Percentiles rank a stretch among this genome's conserved stretches.
phyloP scores from a whole-genome alignment of 2,888 invertebrate genomes.

The Syrphus vitripennis region DNA sequence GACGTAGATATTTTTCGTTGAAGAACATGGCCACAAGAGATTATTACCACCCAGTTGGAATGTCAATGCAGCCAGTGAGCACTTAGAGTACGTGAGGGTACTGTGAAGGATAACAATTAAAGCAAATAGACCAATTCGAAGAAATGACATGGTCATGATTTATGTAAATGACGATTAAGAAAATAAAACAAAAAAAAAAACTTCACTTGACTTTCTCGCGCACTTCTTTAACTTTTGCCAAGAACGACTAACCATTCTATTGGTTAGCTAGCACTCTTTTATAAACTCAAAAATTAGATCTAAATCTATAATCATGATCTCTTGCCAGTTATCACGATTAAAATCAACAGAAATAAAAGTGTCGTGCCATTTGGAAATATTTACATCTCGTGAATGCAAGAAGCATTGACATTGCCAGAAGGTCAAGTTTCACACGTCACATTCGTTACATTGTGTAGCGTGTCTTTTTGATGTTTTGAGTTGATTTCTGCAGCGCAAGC shows the following conservation, averaged over 20 bases:
- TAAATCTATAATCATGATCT: neutral
- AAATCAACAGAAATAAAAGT: conserved; percentile 1
- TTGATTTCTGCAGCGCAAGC: conserved; percentile 16
- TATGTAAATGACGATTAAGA: neutral
- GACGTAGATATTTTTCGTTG: conserved; percentile 84
- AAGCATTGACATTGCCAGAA: conserved; percentile 53
- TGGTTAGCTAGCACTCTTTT: conserved; percentile 43
- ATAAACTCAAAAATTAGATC: conserved; percentile 38
- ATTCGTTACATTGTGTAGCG: conserved; percentile 22
- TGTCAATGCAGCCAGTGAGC: conserved; percentile 75
- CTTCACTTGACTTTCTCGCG: neutral
- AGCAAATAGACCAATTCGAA: conserved; percentile 27
- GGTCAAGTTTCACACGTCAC: conserved; percentile 43
- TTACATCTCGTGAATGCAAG: conserved; percentile 32
- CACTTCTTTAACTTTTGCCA: conserved; percentile 15
- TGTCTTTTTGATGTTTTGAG: conserved; percentile 41
- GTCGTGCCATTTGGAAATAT: conserved; percentile 54
- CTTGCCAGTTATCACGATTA: neutral
- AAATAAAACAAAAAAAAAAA: neutral
- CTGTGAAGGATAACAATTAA: conserved; percentile 33
- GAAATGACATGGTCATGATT: conserved; percentile 31
- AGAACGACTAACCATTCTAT: conserved; percentile 41
- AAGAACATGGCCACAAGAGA: conserved; percentile 83
- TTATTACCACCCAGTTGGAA: conserved; percentile 80
- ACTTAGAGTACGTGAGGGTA: conserved; percentile 24